These are phyloP conservation scores for Syngnathus scovelli DNA, from an alignment of 2,113 vertebrate species.

Conservation along the genomic window DNA sequence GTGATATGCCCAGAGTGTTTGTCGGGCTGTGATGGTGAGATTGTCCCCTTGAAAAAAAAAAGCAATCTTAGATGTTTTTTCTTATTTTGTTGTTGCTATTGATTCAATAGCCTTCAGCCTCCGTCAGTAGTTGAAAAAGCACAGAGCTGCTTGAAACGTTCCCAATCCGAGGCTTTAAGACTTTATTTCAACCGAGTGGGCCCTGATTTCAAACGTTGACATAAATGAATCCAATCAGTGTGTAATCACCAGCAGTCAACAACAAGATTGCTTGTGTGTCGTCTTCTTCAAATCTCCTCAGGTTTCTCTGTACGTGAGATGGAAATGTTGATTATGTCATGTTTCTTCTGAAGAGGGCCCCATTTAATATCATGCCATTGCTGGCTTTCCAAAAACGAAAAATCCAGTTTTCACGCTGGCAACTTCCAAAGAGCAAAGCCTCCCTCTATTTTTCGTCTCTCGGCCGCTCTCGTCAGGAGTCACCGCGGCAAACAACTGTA, in stretches of 20 bases:
- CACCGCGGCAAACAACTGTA: too few species aligned
- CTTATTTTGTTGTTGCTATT: not conserved
- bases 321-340: not conserved
- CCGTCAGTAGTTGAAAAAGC: not conserved
- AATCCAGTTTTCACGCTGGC: not conserved
- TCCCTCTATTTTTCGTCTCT: not conserved
- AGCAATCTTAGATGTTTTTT: not conserved
- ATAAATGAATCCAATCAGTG: not conserved
- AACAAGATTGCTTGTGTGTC: not conserved
- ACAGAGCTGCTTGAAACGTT: too few species aligned
- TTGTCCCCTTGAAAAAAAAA: too few species aligned
- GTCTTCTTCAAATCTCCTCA: not conserved
- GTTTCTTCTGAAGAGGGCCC: not conserved
- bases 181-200: not conserved
- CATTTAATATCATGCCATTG: not conserved
- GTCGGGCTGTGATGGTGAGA: not conserved
- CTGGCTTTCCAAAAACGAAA: not conserved
- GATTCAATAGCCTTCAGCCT: not conserved
- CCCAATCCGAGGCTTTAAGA: not conserved
- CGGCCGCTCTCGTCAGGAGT: too few species aligned
- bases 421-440: not conserved
- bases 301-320: not conserved
- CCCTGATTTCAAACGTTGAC: not conserved
- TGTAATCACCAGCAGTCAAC: not conserved
- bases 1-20: slow-evolving; percentile 3